Conservation (phyloP, 2,113 vertebrate genomes). For the Myocastor coypus region DNA sequence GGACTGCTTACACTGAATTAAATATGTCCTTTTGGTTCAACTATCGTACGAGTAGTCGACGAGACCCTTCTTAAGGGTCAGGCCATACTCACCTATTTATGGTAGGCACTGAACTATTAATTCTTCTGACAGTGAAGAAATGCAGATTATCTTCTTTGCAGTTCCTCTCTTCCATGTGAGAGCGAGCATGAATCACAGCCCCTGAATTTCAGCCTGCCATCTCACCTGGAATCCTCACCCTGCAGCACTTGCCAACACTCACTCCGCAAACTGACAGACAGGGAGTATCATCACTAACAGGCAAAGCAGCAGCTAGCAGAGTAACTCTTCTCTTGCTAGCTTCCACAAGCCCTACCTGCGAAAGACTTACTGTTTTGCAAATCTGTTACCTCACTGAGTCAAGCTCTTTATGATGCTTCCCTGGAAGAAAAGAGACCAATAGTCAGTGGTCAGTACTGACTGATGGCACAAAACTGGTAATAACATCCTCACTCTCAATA, state of each 20-base stretch:
- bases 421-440: background rate
- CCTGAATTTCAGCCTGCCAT: background rate
- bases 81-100: background rate
- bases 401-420: background rate
- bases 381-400: background rate
- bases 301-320: rapidly evolving
- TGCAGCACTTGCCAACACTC: background rate
- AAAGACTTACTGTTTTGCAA: background rate
- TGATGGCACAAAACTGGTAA: background rate
- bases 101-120: background rate
- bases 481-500: background rate
- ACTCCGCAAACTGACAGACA: background rate
- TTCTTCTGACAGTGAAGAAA: slow-evolving; percentile 30
- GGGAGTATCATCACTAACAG: background rate
- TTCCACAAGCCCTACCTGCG: background rate
- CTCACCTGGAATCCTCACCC: background rate
- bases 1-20: background rate
- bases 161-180: background rate
- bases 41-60: background rate
- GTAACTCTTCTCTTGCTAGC: background rate
- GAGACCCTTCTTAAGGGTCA: background rate
- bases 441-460: background rate
- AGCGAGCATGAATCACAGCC: background rate
- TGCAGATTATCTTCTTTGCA: background rate
- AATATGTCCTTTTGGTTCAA: background rate